phyloP scores from a whole-genome alignment of 2,797 vertebrate species.

The Coregonus ussuriensis region DNA sequence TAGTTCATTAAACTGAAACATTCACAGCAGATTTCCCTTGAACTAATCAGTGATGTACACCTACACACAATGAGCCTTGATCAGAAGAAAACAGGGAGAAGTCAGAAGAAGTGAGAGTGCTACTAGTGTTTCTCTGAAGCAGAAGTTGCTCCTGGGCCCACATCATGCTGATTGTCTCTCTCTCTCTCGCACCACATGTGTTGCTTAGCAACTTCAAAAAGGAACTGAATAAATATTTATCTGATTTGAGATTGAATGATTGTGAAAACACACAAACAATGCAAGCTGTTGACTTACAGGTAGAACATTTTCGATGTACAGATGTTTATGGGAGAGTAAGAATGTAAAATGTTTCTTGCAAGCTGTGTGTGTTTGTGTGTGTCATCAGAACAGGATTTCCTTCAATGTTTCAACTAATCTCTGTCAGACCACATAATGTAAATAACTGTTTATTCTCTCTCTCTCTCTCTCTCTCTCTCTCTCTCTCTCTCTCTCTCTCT shows the following conservation, averaged over 20 bases:
- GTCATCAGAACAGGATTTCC: neutral
- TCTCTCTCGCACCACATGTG: neutral
- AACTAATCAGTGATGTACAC: neutral
- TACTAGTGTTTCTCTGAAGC: neutral
- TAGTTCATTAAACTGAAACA: neutral
- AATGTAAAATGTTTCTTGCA: neutral
- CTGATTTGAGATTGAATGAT: neutral
- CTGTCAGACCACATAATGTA: neutral
- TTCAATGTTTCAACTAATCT: neutral
- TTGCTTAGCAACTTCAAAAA: constrained; percentile 19
- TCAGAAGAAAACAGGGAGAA: neutral
- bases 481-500: no score
- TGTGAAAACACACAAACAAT: neutral
- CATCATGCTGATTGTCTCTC: neutral
- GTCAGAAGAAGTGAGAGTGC: neutral
- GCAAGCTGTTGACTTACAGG: neutral
- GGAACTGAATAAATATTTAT: constrained; percentile 14
- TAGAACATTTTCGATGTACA: neutral
- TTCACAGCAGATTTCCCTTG: neutral
- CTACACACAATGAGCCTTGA: neutral
- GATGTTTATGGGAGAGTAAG: neutral
- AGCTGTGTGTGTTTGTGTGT: neutral
- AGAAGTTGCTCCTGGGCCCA: neutral
- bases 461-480: neutral
- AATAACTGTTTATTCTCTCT: neutral